Evolutionary conservation across 2,888 invertebrate species (phyloP).

Genomic region (Rhaphigaster nebulosa): DNA sequence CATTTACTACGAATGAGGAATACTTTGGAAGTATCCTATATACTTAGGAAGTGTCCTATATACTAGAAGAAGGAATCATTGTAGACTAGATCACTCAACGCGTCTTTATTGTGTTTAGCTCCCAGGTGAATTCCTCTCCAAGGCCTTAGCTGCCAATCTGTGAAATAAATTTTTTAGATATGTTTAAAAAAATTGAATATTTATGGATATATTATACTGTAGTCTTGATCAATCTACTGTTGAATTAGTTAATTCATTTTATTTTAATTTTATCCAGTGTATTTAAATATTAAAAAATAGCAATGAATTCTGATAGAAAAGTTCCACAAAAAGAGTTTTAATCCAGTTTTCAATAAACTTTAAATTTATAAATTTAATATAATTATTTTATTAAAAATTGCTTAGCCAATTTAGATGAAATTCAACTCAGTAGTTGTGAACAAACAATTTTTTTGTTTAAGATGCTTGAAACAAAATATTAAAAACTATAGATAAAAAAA

Average conservation of each 20-base stretch:
- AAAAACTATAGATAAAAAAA: no score
- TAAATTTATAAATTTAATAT: no score
- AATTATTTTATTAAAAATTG: no score
- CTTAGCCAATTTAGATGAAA: no score
- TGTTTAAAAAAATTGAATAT: background rate
- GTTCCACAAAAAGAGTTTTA: background rate
- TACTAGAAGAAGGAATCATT: constrained; percentile 32
- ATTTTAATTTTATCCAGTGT: background rate
- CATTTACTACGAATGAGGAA: background rate
- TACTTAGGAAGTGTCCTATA: background rate
- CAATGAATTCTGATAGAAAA: background rate
- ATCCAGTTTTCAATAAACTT: no score
- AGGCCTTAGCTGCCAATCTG: background rate
- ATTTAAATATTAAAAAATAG: background rate
- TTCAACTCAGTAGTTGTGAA: no score
- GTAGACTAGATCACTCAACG: background rate
- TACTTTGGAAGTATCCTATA: background rate
- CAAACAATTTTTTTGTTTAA: no score
- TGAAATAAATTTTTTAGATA: background rate
- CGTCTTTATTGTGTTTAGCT: constrained; percentile 1
- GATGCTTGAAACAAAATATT: no score
- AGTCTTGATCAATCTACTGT: background rate
- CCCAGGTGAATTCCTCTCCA: background rate
- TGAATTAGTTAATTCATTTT: background rate
- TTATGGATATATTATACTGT: background rate